Evolutionary conservation across 2,888 invertebrate species (phyloP), one percentile per base, ranked within the genome.

Genomic region (Onthophagus sagittarius): DNA sequence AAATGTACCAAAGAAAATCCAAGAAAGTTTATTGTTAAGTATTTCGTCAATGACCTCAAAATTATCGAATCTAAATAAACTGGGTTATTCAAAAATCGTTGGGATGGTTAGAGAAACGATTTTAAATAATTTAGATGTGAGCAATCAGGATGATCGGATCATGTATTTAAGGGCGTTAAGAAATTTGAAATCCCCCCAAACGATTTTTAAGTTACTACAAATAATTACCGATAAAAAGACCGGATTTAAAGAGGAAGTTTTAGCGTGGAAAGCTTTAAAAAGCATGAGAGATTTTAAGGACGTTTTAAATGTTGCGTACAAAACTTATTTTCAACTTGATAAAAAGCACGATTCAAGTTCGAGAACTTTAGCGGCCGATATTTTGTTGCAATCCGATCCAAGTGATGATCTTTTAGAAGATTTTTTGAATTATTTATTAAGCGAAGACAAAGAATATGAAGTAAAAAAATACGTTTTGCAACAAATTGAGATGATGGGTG

Each of bases 311-410:
- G 80, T 83, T 0, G 89, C 90, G 0, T 83, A 86, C n/a, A 85
- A 84, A 70, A 88, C 91, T 0, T 91, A 91, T 79, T 90, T 88
- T 78, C 90, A 92, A 81, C 80, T 88, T 0, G 86, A 86, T 14
- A 87, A 86, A 23, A 86, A 85, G 75, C 87, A 90, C 80, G 93
- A 93, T 81, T 91, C 92, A 33, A 93, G 92, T 76, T 89, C 91
- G 0, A 86, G 94, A 79, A 91, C 91, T 0, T 79, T 92, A 71
- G 92, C 94, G 0, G 82, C 91, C n/a, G 92, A 94, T 79, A 86
- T 94, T 6, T 83, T 94, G 11, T 84, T 94, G 2, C 87, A 89
- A 72, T 86, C 88, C 71, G 83, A 88, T 32, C 91, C 91, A 0
- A 85, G 85, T 6, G 85, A 87, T 14, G 85, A 87, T 7, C 87